Base-by-base conservation (phyloP, 2,888 invertebrate species). In the Pachymerium ferrugineum region DNA sequence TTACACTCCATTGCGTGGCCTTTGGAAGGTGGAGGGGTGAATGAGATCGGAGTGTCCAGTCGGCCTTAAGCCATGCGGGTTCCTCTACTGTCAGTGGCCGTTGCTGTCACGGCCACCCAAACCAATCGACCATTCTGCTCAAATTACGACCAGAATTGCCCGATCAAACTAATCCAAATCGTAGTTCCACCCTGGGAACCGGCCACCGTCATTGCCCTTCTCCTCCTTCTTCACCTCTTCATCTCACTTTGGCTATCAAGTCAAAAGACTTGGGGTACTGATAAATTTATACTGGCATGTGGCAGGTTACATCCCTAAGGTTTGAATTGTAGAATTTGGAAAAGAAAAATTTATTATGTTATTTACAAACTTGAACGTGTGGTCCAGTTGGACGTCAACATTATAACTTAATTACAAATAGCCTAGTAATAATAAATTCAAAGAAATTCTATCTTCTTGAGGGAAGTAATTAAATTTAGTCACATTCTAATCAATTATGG, bases 21-120 rank as follows among this genome's bases (percentile, higher is more conserved):
- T 35, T 19, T 30, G 28, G 19, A 19, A 28, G 35, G 25, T n/a
- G 68, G 30, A 30, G 30, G 28, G n/a, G 28, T 22, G 22, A 68
- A 25, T 22, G 68, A 68, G 68, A 29, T 68, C 68, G 29, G 68
- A 68, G 29, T 25, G 70, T 73, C 28, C 29, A 70, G 67, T 29
- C 47, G 47, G 47, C 47, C 47, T 47, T 47, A 47, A 47, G 47
- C 47, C 47, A 47, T 47, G 47, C 47, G 47, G 47, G 47, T n/a
- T 47, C 19, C n/a, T 47, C 47, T n/a, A 47, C 47, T 47, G 47
- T 47, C 47, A 47, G 19, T 47, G 47, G 47, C 47, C 47, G 47
- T 47, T 47, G 47, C 47, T 47, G 47, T 47, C 47, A 47, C 47
- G n/a, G 47, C 47, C 47, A 47, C 47, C 47, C 47, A 47, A 47